Base-by-base conservation (phyloP, 2,888 invertebrate genomes). In the Onchidella celtica region DNA sequence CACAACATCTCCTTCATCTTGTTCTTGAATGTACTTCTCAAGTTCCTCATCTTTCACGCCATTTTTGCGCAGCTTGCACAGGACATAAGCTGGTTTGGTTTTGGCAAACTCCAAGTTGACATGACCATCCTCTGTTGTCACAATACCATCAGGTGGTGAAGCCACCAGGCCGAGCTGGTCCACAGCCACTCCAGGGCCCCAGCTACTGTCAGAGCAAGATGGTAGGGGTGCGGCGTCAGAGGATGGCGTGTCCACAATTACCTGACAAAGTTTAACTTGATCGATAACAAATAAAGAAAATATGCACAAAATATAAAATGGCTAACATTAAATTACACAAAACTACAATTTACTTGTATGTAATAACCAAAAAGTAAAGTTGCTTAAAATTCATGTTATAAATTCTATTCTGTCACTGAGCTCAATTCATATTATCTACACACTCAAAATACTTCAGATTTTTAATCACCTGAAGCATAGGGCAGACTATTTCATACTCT, bases 41-140 rank as follows among this genome's bases (percentile, higher is more conserved):
- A 93, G 88, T 4, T 89, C 89, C 38, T 90, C 90, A 36, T 92
- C 92, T 61, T 87, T 88, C 87, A 92, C 87, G n/a, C 91, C 93
- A 55, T 92, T 92, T 78, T 90, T 89, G 55, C 90, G 86, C 75
- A 93, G 89, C 79, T 93, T 92, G 79, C 92, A 92, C 34, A 92
- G 89, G 40, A 93, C 87, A 65, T 87, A 90, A 2, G 99, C 96
- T 78, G 95, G 95, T 87, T 96, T 95, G 90, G 97, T 97, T 92
- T 97, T 97, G 72, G 95, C 95, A 93, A 95, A 97, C 87, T 95
- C 96, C 17, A 91, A 81, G 70, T 89, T 87, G n/a, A 92, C 90
- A 29, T 86, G 85, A 9, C 90, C 91, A 74, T 89, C 86, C n/a
- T 70, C 69, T 2, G 87, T 83, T 29, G 84, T 81, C 55, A 87